Percentiles rank a stretch among this genome's conserved stretches.
phyloP scores from a whole-genome alignment of 2,113 vertebrate species.

The Electrona antarctica region DNA sequence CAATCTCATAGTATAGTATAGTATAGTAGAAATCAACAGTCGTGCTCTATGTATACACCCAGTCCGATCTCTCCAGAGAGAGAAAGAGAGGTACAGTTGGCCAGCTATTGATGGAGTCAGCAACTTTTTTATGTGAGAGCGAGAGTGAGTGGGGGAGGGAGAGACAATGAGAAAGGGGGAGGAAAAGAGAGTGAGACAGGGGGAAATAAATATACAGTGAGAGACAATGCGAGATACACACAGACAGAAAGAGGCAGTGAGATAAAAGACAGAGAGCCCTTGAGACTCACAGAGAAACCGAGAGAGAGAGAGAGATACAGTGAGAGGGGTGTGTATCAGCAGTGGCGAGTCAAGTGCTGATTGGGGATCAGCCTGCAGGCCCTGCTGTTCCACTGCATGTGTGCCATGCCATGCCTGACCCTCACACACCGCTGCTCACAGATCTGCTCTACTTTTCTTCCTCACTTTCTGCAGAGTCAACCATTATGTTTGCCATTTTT shows the following conservation, averaged over 20 bases:
- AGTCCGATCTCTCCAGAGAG: too few relatives aligned
- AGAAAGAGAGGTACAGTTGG: conserved; percentile 52
- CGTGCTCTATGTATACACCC: too few relatives aligned
- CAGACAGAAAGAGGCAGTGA: too few relatives aligned
- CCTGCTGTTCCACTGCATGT: conserved; percentile 48
- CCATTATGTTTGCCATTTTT: too few relatives aligned
- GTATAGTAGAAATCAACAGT: too few relatives aligned
- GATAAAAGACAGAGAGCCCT: too few relatives aligned
- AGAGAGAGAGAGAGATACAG: conserved; percentile 23
- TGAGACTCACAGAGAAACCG: too few relatives aligned
- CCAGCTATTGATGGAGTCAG: conserved; percentile 55
- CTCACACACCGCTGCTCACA: conserved; percentile 62
- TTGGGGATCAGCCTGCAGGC: conserved; percentile 56
- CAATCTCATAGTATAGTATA: too few relatives aligned
- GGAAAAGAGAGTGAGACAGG: conserved; percentile 14
- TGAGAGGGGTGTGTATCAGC: conserved; percentile 33
- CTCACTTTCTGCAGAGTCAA: conserved; percentile 29
- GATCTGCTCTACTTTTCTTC: conserved; percentile 56
- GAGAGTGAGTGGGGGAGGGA: conserved; percentile 49
- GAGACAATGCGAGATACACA: too few relatives aligned
- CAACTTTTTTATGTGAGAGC: conserved; percentile 49
- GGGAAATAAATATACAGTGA: too few relatives aligned
- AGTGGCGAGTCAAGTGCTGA: too few relatives aligned
- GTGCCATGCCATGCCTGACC: conserved; percentile 70
- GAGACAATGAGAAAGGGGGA: conserved; percentile 17